Evolutionary conservation across 2,888 invertebrate species (phyloP).

Genomic region (Andrena camellia): DNA sequence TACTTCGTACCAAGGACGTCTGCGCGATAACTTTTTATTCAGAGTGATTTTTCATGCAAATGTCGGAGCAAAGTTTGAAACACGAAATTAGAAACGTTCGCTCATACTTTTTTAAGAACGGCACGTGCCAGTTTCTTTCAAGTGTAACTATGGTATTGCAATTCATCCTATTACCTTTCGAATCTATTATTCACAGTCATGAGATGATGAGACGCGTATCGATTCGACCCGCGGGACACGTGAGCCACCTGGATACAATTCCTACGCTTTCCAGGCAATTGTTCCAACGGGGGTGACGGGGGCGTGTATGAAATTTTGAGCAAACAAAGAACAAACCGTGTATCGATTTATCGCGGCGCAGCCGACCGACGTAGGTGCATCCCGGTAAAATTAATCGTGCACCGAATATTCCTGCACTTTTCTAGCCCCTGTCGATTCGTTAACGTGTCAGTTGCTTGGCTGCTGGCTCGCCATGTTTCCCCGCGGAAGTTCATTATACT

Average conservation of each 20-base stretch:
- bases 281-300: slow-evolving; percentile 4
- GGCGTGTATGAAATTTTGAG: slow-evolving; percentile 31
- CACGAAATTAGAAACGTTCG: background rate
- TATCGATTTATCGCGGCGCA: slow-evolving; percentile 28
- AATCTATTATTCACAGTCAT: slow-evolving; percentile 30
- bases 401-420: background rate
- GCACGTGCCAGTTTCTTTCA: background rate
- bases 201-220: slow-evolving; percentile 49
- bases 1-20: too few relatives aligned
- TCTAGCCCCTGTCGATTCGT: background rate
- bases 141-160: background rate
- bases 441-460: background rate
- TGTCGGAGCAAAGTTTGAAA: background rate
- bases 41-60: background rate
- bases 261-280: slow-evolving; percentile 6
- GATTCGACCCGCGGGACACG: slow-evolving; percentile 39
- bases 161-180: background rate
- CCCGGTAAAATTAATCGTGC: slow-evolving; percentile 29
- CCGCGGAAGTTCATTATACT: slow-evolving; percentile 10
- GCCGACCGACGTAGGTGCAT: background rate
- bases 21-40: background rate
- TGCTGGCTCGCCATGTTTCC: background rate
- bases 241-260: slow-evolving; percentile 41
- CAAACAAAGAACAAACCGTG: slow-evolving; percentile 2
- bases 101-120: background rate